Evolutionary conservation across 2,888 invertebrate genomes (phyloP).

Genomic region (Agrochola macilenta): DNA sequence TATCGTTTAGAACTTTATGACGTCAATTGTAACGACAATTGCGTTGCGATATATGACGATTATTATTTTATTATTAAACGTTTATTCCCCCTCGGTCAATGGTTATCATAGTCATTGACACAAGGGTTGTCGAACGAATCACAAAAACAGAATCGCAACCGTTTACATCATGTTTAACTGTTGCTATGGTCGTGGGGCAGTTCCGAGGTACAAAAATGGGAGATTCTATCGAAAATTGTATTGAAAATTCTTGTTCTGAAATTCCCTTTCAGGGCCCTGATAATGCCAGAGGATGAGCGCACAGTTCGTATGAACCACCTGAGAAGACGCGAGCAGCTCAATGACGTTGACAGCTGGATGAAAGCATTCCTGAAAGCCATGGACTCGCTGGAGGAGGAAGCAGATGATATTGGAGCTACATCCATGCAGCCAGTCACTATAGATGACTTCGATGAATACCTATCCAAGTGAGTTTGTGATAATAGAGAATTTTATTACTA

Average conservation of each 20-base stretch:
- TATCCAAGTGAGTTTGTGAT: constrained; percentile 93
- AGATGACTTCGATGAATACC: constrained; percentile 97
- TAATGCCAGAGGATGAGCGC: constrained; percentile 97
- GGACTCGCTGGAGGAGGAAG: constrained; percentile 95
- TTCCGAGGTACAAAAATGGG: neutral
- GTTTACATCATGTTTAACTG: neutral
- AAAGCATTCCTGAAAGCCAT: constrained; percentile 96
- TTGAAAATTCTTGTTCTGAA: neutral
- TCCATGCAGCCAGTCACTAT: constrained; percentile 97
- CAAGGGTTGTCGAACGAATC: constrained; percentile 35
- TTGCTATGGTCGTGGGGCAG: constrained; percentile 1
- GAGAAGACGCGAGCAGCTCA: constrained; percentile 94
- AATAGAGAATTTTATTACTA: neutral
- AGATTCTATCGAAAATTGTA: neutral
- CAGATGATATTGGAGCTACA: constrained; percentile 95
- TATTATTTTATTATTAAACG: constrained; percentile 52
- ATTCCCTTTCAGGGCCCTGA: constrained; percentile 92
- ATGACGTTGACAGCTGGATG: constrained; percentile 97
- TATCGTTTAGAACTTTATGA: constrained; percentile 51
- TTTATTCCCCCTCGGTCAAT: constrained; percentile 49
- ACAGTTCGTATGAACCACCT: constrained; percentile 96
- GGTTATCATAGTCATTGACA: constrained; percentile 48
- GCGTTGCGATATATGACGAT: constrained; percentile 44
- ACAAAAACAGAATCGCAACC: constrained; percentile 30
- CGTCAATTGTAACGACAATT: constrained; percentile 52